phyloP scores from a whole-genome alignment of 1,140 invertebrate species.

The Nymphalis io region DNA sequence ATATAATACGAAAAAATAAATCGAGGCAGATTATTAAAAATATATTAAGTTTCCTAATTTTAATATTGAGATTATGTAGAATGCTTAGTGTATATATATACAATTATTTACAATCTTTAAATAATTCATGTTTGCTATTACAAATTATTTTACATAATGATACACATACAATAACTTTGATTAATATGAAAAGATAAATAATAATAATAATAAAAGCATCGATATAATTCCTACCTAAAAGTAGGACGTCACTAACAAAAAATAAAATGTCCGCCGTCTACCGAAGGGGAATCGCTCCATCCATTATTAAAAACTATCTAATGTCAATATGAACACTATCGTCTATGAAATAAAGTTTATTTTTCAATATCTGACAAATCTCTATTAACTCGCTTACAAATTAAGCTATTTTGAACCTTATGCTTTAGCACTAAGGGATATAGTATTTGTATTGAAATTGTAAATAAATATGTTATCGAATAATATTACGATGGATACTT shows the following conservation, averaged over 20 bases:
- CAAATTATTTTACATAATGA: not conserved
- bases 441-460: not conserved
- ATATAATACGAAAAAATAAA: no score
- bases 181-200: not conserved
- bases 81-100: no score
- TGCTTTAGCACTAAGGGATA: conserved; percentile 10
- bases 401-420: conserved; percentile 32
- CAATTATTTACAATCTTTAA: no score
- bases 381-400: not conserved
- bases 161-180: not conserved
- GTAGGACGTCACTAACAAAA: conserved; percentile 41
- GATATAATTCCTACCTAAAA: conserved; percentile 24
- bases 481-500: not conserved
- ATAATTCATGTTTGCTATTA: no score
- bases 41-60: no score
- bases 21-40: no score
- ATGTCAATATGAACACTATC: conserved; percentile 29
- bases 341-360: conserved; percentile 14
- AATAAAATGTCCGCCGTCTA: conserved; percentile 60
- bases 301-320: conserved; percentile 25
- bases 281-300: conserved; percentile 35
- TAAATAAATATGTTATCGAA: not conserved
- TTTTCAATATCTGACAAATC: conserved; percentile 19
- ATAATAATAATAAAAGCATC: conserved; percentile 19
- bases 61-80: no score